Conservation (phyloP, 2,797 vertebrate species). For the Gymnopithys bicolor region DNA sequence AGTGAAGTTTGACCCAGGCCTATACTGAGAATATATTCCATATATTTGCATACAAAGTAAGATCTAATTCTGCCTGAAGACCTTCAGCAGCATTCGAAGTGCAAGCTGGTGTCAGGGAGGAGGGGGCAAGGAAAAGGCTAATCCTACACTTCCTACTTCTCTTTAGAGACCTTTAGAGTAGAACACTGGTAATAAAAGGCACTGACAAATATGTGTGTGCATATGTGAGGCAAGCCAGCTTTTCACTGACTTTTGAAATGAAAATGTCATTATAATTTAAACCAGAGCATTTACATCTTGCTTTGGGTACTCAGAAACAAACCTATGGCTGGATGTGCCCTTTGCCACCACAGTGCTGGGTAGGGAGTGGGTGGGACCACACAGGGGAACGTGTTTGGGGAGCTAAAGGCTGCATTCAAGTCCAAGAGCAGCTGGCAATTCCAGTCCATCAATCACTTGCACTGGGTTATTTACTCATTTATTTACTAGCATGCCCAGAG, state of each 20-base stretch:
- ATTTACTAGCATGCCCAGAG: not conserved
- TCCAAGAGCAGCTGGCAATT: not conserved
- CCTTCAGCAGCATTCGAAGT: not conserved
- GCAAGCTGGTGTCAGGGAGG: not conserved
- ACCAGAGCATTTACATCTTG: not conserved
- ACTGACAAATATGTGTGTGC: not conserved
- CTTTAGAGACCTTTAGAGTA: not conserved
- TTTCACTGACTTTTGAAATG: not conserved
- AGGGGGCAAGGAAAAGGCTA: not conserved
- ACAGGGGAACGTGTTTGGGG: not conserved
- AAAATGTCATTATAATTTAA: conserved; percentile 21
- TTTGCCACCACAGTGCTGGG: not conserved
- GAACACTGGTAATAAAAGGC: not conserved
- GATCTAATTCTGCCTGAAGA: not conserved
- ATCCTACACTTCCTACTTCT: not conserved
- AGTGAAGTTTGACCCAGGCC: not conserved
- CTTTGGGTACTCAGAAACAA: not conserved
- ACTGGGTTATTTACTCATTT: not conserved
- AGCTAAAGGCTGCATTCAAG: not conserved
- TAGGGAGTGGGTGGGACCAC: accelerated
- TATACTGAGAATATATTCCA: not conserved
- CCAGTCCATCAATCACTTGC: not conserved
- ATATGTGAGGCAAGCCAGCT: not conserved
- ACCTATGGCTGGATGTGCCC: not conserved
- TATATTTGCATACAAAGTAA: not conserved